Percentiles rank a stretch among this genome's conserved stretches.
These are phyloP conservation scores for Lucilia sericata DNA, from an alignment of 1,140 invertebrate species.

Conservation along the genomic window DNA sequence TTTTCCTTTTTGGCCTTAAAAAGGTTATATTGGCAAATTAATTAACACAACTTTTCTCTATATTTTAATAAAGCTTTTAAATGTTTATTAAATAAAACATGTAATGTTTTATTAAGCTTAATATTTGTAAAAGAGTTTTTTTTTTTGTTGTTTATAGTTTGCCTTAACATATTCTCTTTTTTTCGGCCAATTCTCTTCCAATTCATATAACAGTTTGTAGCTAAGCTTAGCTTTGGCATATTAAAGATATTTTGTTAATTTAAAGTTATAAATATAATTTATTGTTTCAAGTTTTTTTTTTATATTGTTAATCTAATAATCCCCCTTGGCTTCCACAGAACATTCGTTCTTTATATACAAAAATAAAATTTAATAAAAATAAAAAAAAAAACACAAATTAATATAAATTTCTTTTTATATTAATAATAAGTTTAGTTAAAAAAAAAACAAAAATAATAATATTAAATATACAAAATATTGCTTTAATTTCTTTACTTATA, in stretches of 20 bases:
- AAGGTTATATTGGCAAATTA: too few relatives aligned
- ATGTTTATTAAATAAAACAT: too few relatives aligned
- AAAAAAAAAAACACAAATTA: not conserved
- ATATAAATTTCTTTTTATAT: not conserved
- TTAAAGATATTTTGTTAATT: not conserved
- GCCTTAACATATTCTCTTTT: not conserved
- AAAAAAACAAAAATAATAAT: not conserved
- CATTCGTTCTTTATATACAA: constrained; percentile 33
- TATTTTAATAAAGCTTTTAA: too few relatives aligned
- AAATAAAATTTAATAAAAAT: not conserved
- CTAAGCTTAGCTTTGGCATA: constrained; percentile 24
- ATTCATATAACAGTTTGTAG: not conserved
- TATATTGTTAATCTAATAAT: constrained; percentile 5
- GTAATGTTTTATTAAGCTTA: too few relatives aligned
- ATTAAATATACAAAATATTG: not conserved
- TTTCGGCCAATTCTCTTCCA: not conserved
- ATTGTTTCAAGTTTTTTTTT: constrained; percentile 13
- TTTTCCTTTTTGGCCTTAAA: too few relatives aligned
- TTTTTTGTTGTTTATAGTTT: not conserved
- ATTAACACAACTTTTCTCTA: too few relatives aligned
- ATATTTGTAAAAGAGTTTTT: not conserved
- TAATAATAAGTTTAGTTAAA: not conserved
- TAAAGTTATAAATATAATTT: not conserved
- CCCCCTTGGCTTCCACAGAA: constrained; percentile 35
- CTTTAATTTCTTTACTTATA: too few relatives aligned